These are phyloP conservation scores for Trinectes maculatus DNA, from an alignment of 2,113 vertebrate genomes.

Conservation along the genomic window DNA sequence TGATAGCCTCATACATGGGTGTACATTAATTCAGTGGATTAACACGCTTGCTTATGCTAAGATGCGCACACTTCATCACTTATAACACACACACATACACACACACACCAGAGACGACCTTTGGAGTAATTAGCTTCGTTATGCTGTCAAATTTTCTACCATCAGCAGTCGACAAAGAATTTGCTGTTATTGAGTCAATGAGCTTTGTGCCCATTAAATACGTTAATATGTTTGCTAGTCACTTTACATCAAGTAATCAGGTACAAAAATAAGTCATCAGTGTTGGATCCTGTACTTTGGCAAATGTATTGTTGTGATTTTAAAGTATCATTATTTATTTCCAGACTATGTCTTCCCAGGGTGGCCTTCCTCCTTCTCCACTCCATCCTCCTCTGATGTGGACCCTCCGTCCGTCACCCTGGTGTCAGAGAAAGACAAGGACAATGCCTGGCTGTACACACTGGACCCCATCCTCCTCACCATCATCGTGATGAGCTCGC, in stretches of 20 bases:
- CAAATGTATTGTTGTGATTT: neutral
- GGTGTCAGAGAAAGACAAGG: constrained; percentile 86
- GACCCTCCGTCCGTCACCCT: constrained; percentile 82
- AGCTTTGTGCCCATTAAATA: no score
- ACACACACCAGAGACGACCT: constrained; percentile 14
- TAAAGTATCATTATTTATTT: neutral
- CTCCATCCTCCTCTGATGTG: constrained; percentile 70
- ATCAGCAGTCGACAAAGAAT: constrained; percentile 12
- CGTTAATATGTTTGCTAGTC: no score
- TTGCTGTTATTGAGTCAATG: neutral
- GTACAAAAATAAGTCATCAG: no score
- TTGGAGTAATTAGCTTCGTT: constrained; percentile 27
- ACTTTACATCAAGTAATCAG: no score
- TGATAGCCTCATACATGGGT: constrained; percentile 46
- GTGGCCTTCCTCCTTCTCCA: constrained; percentile 73
- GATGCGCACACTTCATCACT: constrained; percentile 26
- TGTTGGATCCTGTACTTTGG: no score
- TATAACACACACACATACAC: no score
- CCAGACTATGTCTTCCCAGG: constrained; percentile 72
- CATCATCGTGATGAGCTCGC: constrained; percentile 98
- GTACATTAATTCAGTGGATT: constrained; percentile 60
- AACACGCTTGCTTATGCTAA: constrained; percentile 38
- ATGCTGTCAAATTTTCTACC: constrained; percentile 24
- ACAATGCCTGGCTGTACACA: constrained; percentile 94
- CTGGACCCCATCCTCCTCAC: constrained; percentile 98